Base-by-base conservation (phyloP, 2,797 vertebrate species). In the Prunella strophiata region DNA sequence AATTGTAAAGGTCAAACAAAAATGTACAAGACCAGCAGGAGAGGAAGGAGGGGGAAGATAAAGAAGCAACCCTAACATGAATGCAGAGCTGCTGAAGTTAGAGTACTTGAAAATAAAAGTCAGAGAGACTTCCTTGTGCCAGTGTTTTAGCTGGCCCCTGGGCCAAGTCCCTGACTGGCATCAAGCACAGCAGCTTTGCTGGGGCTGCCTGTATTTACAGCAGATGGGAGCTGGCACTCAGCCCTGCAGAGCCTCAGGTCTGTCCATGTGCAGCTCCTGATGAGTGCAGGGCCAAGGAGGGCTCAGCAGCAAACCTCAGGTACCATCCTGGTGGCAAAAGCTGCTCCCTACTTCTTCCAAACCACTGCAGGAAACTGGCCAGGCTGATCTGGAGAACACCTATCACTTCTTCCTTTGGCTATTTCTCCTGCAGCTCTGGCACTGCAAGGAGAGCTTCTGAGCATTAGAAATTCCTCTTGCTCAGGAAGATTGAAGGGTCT, bases 161-260 rank as follows among this genome's bases (percentile, higher is more conserved):
- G 40, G 21, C 47, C 54, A 66, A 29, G 62, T 30, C 84, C n/a
- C 38, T 0, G 0, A 4, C 34, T 30, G 30, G 54, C 40, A 62
- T 38, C 85, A 77, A 63, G 72, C 73, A 88, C 43, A 32, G 58
- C 7, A 78, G 66, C 54, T 80, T 45, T 54, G 43, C 52, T 77
- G 67, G 50, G 70, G 74, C 54, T 79, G 32, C 29, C 62, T 91
- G 73, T 88, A 7, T 81, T 70, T 86, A 58, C 51, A 83, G 57
- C 58, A 61, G 61, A 7, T 16, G 20, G 19, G 34, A 52, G 13
- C 27, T 45, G 52, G 78, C 58, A 16, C 78, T 76, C 36, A 94
- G 38, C 8, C 8, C 2, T 11, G 34, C n/a, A 85, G 47, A 65
- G 42, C 12, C 62, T 16, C 57, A 58, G 34, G 4, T 75, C 51